A percentile compares a stretch with the other conserved stretches of the same genome.
Evolutionary conservation across 2,888 invertebrate genomes (phyloP).

Genomic region (Acholoe squamosa): DNA sequence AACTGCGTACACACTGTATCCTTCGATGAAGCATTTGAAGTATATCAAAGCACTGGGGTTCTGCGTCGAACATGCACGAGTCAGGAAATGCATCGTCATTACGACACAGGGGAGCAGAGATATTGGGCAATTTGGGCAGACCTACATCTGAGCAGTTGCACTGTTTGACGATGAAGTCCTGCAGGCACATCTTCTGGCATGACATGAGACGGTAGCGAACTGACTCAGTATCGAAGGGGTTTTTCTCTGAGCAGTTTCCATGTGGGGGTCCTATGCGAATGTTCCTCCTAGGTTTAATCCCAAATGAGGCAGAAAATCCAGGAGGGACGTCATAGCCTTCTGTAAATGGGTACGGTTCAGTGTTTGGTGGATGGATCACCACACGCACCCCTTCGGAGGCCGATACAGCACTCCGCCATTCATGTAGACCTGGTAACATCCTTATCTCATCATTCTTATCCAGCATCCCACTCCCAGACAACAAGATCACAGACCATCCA

Average conservation of each 20-base stretch:
- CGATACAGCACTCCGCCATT: constrained; percentile 69
- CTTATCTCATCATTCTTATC: constrained; percentile 69
- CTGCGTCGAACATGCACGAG: constrained; percentile 68
- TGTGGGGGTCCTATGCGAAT: constrained; percentile 70
- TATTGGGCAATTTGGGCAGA: constrained; percentile 65
- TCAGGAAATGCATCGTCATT: constrained; percentile 68
- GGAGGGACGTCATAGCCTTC: constrained; percentile 72
- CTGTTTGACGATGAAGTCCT: constrained; percentile 67
- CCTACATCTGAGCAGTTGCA: constrained; percentile 69
- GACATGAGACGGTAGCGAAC: constrained; percentile 68
- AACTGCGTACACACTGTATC: constrained; percentile 67
- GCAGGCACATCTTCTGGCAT: constrained; percentile 71
- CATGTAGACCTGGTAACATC: constrained; percentile 70
- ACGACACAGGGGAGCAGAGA: constrained; percentile 63
- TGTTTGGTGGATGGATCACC: constrained; percentile 71
- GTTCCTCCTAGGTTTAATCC: constrained; percentile 69
- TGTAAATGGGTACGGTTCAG: constrained; percentile 70
- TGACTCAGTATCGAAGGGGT: constrained; percentile 66
- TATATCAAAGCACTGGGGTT: constrained; percentile 67
- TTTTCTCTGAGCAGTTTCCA: constrained; percentile 69
- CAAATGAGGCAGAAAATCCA: constrained; percentile 71
- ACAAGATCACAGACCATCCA: constrained; percentile 71
- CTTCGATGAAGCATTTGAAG: constrained; percentile 66
- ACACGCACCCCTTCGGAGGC: constrained; percentile 71
- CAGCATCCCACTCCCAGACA: constrained; percentile 71